Conservation (phyloP, 2,888 invertebrate species). For the Falcaria lacertinaria region DNA sequence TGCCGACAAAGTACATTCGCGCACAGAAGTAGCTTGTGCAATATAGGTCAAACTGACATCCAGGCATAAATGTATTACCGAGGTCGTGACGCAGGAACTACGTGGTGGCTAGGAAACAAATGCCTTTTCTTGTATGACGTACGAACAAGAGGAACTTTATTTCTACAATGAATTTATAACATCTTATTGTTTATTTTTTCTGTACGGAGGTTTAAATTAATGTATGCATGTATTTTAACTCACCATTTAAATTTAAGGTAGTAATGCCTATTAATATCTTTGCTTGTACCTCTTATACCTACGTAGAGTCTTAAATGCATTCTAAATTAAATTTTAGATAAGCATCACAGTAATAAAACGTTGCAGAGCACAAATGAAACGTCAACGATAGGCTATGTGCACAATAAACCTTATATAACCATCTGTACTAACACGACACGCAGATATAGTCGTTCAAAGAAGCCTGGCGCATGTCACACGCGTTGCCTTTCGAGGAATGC, state of each 20-base stretch:
- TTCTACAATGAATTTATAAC: no score
- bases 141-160: no score
- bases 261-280: no score
- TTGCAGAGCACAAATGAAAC: background rate
- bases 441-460: slow-evolving; percentile 48
- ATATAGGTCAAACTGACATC: slow-evolving; percentile 22
- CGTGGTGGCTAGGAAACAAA: no score
- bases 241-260: no score
- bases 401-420: slow-evolving; percentile 14
- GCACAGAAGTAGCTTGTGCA: slow-evolving; percentile 28
- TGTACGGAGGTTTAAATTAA: no score
- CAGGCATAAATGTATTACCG: background rate
- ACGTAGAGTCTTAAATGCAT: no score
- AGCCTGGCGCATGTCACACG: slow-evolving; percentile 60
- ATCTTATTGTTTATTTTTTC: no score
- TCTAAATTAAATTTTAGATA: background rate
- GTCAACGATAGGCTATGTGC: background rate
- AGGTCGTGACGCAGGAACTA: background rate
- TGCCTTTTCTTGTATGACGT: no score
- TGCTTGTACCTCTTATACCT: no score
- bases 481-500: slow-evolving; percentile 52
- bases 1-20: slow-evolving; percentile 36
- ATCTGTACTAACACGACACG: slow-evolving; percentile 32
- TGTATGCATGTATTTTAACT: no score
- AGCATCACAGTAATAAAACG: background rate